Evolutionary conservation across 2,888 invertebrate species (phyloP).

Genomic region (Cosmorhoe ocellata): DNA sequence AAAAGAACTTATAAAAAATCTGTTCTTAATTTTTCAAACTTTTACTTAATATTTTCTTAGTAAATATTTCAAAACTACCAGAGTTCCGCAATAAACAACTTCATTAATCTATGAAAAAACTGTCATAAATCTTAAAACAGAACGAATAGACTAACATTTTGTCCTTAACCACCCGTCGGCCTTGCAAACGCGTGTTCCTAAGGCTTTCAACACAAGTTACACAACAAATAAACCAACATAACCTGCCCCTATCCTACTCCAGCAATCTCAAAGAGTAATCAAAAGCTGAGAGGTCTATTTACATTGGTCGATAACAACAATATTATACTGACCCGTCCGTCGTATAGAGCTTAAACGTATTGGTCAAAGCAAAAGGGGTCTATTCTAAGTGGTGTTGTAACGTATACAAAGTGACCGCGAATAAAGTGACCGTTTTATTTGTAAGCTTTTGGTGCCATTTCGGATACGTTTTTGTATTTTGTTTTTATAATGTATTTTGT

Average conservation of each 20-base stretch:
- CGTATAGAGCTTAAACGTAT: constrained; percentile 24
- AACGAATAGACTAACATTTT: constrained; percentile 22
- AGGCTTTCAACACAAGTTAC: constrained; percentile 70
- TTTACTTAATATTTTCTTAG: too few relatives aligned
- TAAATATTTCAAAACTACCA: not conserved
- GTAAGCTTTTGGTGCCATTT: constrained; percentile 28
- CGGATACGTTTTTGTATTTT: constrained; percentile 1
- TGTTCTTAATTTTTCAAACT: too few relatives aligned
- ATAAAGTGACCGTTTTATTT: constrained; percentile 27
- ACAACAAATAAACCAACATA: constrained; percentile 45
- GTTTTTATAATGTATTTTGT: not conserved
- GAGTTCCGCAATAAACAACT: constrained; percentile 8
- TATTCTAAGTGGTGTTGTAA: constrained; percentile 31
- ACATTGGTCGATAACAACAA: constrained; percentile 33
- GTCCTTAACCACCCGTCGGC: constrained; percentile 67
- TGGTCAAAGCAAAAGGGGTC: constrained; percentile 32
- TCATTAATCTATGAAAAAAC: constrained; percentile 11
- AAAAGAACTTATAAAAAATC: too few relatives aligned
- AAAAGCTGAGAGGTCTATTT: constrained; percentile 26
- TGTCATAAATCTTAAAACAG: constrained; percentile 14
- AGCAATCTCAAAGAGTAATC: constrained; percentile 18
- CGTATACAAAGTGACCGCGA: constrained; percentile 30
- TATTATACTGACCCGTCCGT: constrained; percentile 36
- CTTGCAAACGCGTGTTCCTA: constrained; percentile 54
- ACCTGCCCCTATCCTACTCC: constrained; percentile 24